Base-by-base conservation (phyloP, 2,113 vertebrate genomes). In the Pterocles gutturalis region DNA sequence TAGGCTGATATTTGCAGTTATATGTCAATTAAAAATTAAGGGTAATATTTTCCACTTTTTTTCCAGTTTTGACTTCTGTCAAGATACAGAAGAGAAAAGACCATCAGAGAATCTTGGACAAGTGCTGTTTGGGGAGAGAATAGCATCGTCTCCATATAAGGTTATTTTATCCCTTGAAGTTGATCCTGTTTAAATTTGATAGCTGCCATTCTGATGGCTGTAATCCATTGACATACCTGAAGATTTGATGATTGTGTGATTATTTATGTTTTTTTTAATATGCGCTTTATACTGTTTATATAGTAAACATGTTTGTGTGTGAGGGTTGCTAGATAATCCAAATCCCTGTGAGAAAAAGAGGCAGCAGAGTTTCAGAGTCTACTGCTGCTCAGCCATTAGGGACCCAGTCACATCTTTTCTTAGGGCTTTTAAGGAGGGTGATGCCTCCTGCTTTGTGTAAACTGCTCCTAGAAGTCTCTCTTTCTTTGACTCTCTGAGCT, bases 51-150 rank as follows among this genome's bases (percentile, higher is more conserved):
- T 54, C 20, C 57, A 7, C 19, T 64, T 83, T 94, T 94, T 43
- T 96, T 83, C 41, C 69, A 99, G 99, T 92, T 99, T 99, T 97
- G 99, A 99, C 93, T 99, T 99, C 90, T 99, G 99, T 97, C 98
- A 99, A 98, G 99, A 99, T 77, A 87, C 10, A 3, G 62, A 96
- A 67, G 99, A 99, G 93, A 98, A 85, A 90, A 99, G 98, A 73
- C 99, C 99, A 8, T 99, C 99, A 13, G 99, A 99, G 96, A 99
- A 99, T 96, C 98, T 99, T 53, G 99, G 99, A 49, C 99, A 99
- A 98, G 98, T 99, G 51, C 93, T 99, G 21, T 99, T 99, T 97
- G 99, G 99, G 64, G 99, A 99, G 89, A 97, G 98, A 97, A 99
- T 99, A 84, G 99, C 98, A 67, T 99, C 99, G 1, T 99, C 99